Base-by-base conservation (phyloP, 2,888 invertebrate genomes). In the Phrixothrix hirtus region DNA sequence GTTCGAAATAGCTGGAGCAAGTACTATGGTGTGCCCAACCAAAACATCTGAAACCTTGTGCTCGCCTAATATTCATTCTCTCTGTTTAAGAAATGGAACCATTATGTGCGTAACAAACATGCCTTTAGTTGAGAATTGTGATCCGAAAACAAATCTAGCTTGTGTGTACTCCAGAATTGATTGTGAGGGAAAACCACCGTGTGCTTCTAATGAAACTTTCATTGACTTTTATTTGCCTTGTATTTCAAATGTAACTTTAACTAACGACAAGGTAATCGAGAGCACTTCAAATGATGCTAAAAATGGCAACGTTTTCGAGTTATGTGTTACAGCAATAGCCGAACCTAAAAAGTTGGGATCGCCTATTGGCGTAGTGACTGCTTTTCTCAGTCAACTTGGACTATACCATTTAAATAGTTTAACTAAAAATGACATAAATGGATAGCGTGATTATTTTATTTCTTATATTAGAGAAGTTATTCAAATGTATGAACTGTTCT, bases 81-180 rank as follows among this genome's bases (percentile, higher is more conserved):
- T 54, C 5, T 54, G 54, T 30, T 49, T 54, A 9, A 34, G 25
- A 9, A 67, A 67, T 36, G 72, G 71, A 10, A 68, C 68, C 5
- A 66, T 72, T 7, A 67, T 72, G 64, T 71, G 73, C 42, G 70
- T 71, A 1, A 68, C 69, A 2, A 66, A 63, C 35, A 65, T 67
- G 1, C 43, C 56, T 15, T 53, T 63, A 2, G 70, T 70, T 3
- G 63, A 62, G 17, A 69, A 69, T 5, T 72, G 72, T 43, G 21
- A 44, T 32, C 21, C 30, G 12, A 38, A n/a, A 6, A 30, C 31
- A 6, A 44, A 29, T 3, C 11, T 17, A 7, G 12, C 36, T n/a
- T 51, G 51, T 15, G 45, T 51, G 1, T 50, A 50, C 13, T 27
- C 49, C 7, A 50, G 31, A 43, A 50, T 50, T 2, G 49, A 50